Conservation (phyloP, 2,113 vertebrate species). For the Cariama cristata region DNA sequence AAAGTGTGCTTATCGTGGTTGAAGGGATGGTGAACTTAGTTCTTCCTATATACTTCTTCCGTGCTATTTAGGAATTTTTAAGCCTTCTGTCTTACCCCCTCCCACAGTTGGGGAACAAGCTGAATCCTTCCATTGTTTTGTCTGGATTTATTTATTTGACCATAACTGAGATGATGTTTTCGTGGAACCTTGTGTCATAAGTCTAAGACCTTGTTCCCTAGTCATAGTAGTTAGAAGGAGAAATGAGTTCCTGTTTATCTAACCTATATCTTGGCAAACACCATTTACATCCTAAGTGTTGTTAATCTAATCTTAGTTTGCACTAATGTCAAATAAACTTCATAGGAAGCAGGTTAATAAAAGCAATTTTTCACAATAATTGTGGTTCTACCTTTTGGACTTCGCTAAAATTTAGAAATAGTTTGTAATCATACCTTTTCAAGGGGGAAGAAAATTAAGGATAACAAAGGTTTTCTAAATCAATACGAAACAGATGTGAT, state of each 20-base stretch:
- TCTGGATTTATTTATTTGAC: neutral
- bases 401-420: neutral
- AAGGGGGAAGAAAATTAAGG: neutral
- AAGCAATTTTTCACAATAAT: neutral
- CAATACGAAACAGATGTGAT: neutral
- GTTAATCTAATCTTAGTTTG: neutral
- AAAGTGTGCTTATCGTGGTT: neutral
- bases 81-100: neutral
- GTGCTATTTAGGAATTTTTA: neutral
- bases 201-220: neutral
- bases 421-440: neutral
- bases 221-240: neutral
- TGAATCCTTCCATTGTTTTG: neutral
- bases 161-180: neutral
- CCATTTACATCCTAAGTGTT: neutral
- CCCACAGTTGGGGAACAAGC: neutral
- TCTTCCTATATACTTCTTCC: neutral
- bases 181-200: neutral
- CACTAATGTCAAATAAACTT: neutral
- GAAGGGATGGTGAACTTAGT: neutral
- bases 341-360: neutral
- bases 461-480: neutral
- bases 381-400: neutral
- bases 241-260: neutral
- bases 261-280: neutral